Base-by-base conservation (phyloP, 2,113 vertebrate species). In the Tapirus terrestris region DNA sequence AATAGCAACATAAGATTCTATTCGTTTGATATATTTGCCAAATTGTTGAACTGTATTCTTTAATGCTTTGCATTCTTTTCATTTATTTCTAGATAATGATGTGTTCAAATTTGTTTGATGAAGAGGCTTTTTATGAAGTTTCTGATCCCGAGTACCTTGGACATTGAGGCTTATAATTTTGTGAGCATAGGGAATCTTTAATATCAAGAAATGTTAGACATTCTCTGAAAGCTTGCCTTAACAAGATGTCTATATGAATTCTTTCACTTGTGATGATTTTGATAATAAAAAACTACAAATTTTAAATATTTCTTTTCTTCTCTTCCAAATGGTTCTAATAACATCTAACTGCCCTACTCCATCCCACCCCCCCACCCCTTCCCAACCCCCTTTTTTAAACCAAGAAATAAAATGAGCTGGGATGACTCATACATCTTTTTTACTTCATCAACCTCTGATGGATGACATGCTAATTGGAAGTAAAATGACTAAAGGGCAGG, bases 251-350 rank as follows among this genome's bases (percentile, higher is more conserved):
- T 43, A 33, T 51, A 53, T 83, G 60, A 95, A 96, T 53, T 83
- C 29, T 18, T 73, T 43, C 39, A 36, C 3, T 25, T 92, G 23
- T 60, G 29, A 36, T 39, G 27, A 85, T 33, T 94, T 39, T 88
- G 45, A 75, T 79, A 77, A 87, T 39, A 68, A 67, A 86, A 94
- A 91, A 67, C 89, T 58, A 96, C 53, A 93, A 56, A 91, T n/a
- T 89, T 36, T 72, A 88, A 86, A 18, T 48, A 76, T 87, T 85
- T 91, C 53, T 63, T 79, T 56, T 61, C 95, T 84, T 25, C 58
- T 81, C 76, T 89, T 86, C 58, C 61, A 90, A 95, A 86, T 33
- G 56, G 45, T 70, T 92, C 63, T 51, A 94, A 13, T 51, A 82
- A 94, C 3, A 25, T 82, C 51, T 51, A 89, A 23, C 18, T 67